Conservation (phyloP, 2,888 invertebrate genomes). For the Sphinx pinastri region DNA sequence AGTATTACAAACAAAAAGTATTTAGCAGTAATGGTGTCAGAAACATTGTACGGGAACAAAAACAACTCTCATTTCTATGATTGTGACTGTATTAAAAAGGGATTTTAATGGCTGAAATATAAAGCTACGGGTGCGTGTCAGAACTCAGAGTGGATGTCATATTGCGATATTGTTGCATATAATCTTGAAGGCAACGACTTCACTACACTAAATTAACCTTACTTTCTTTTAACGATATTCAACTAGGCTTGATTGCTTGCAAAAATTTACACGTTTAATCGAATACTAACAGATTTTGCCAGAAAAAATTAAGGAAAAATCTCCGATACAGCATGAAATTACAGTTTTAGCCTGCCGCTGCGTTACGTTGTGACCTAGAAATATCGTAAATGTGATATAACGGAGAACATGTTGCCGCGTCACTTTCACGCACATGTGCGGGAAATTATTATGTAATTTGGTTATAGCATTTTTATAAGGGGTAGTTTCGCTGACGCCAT, state of each 20-base stretch:
- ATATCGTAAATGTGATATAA: constrained; percentile 15
- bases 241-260: too few species aligned
- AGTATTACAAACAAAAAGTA: constrained; percentile 18
- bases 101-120: neutral
- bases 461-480: neutral
- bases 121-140: neutral
- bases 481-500: too few species aligned
- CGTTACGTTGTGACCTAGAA: constrained; percentile 6
- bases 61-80: constrained; percentile 10
- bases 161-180: neutral
- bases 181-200: too few species aligned
- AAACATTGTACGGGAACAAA: constrained; percentile 14
- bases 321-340: constrained; percentile 19
- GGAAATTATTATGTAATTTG: constrained; percentile 9
- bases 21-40: constrained; percentile 16
- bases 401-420: neutral
- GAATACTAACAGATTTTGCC: neutral
- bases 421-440: neutral
- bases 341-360: constrained; percentile 10
- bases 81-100: neutral
- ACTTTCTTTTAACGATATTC: neutral
- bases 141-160: neutral
- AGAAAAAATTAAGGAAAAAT: constrained; percentile 10
- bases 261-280: too few species aligned
- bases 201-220: too few species aligned